A percentile compares a stretch with the other conserved stretches of the same genome.
phyloP scores from a whole-genome alignment of 2,888 invertebrate species.

The Sphaeridia pumilis region DNA sequence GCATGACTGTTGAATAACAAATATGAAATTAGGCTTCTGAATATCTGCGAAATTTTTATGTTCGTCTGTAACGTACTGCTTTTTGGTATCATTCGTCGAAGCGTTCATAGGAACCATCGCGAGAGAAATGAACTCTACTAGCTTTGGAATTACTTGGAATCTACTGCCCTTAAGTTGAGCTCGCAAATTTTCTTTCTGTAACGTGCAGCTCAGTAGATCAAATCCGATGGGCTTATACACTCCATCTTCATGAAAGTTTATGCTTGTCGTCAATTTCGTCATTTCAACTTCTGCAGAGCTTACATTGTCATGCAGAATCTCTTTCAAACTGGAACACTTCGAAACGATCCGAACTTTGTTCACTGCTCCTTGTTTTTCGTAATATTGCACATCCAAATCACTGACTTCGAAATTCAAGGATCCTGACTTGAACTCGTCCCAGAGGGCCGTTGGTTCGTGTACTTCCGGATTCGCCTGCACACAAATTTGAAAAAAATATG shows the following conservation, averaged over 20 bases:
- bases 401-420: constrained; percentile 28
- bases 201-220: constrained; percentile 29
- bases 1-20: too few species aligned
- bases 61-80: too few species aligned
- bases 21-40: background rate
- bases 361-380: constrained; percentile 31
- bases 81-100: too few species aligned
- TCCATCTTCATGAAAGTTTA: constrained; percentile 29
- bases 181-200: constrained; percentile 30
- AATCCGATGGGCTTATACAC: constrained; percentile 25
- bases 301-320: constrained; percentile 28
- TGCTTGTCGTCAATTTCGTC: constrained; percentile 26
- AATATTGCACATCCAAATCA: constrained; percentile 30
- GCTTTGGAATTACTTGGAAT: constrained; percentile 31
- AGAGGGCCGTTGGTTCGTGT: constrained; percentile 2
- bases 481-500: background rate
- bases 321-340: constrained; percentile 27
- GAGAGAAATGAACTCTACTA: constrained; percentile 21
- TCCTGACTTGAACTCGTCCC: constrained; percentile 25
- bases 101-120: too few species aligned
- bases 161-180: constrained; percentile 33
- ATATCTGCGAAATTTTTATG: too few species aligned
- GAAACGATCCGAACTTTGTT: constrained; percentile 29
- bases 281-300: constrained; percentile 31
- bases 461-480: constrained; percentile 16